Percentiles rank a stretch among this genome's conserved stretches.
phyloP scores from a whole-genome alignment of 2,113 vertebrate species.

The human (Homo sapiens) region GRCh38 chr2:150975501-150976000 shows the following conservation, averaged over 20 bases:
- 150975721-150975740: not conserved
- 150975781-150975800: not conserved
- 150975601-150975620: not conserved
- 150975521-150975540: not conserved
- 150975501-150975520: not conserved
- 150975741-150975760: not conserved
- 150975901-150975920: not conserved
- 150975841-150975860: not conserved
- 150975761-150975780: not conserved
- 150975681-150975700: not conserved
- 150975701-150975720: not conserved
- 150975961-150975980: not conserved
- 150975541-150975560: not conserved
- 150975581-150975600: not conserved
- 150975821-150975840: not conserved
- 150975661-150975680: not conserved
- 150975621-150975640: not conserved
- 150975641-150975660: no score
- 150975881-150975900: not conserved
- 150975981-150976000: not conserved
- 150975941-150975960: not conserved
- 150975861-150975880: slow-evolving; percentile 8
- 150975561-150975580: not conserved
- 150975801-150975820: not conserved
- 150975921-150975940: not conserved